A percentile compares a stretch with the other conserved stretches of the same genome.
Evolutionary conservation across 2,888 invertebrate genomes (phyloP).

Genomic region (Protonemura montana): DNA sequence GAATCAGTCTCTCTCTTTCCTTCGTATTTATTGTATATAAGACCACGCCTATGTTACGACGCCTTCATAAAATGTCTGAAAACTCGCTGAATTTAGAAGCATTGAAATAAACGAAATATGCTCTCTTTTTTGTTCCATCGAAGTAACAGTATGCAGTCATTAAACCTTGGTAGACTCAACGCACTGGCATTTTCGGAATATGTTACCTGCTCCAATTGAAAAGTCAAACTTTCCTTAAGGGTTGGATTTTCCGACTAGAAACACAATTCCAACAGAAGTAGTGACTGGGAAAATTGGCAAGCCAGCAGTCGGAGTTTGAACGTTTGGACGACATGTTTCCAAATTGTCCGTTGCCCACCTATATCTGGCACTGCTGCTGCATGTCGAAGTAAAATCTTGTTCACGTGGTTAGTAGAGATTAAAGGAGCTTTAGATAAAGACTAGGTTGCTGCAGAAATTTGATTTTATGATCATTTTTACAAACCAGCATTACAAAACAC

Average conservation of each 20-base stretch:
- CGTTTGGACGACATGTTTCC: not conserved
- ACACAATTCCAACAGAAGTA: too few relatives aligned
- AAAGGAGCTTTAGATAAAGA: too few relatives aligned
- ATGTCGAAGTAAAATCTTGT: too few relatives aligned
- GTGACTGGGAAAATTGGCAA: not conserved
- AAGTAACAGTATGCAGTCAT: not conserved
- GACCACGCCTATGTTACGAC: conserved; percentile 39
- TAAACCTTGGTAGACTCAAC: not conserved
- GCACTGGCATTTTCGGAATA: not conserved
- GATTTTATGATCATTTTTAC: too few relatives aligned
- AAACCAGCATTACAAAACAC: too few relatives aligned
- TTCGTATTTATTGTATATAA: conserved; percentile 39
- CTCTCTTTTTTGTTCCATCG: not conserved
- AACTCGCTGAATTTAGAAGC: conserved; percentile 26
- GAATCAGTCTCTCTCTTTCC: conserved; percentile 31
- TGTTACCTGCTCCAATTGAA: not conserved
- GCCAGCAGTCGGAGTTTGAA: too few relatives aligned
- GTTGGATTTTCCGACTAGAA: not conserved
- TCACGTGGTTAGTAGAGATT: too few relatives aligned
- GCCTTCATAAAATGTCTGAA: conserved; percentile 37
- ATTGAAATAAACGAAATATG: conserved; percentile 38
- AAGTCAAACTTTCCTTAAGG: not conserved
- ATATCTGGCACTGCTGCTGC: too few relatives aligned
- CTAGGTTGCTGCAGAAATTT: too few relatives aligned
- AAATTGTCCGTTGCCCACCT: not conserved